Conservation (phyloP, 2,888 invertebrate species). For the Plagodis dolabraria region DNA sequence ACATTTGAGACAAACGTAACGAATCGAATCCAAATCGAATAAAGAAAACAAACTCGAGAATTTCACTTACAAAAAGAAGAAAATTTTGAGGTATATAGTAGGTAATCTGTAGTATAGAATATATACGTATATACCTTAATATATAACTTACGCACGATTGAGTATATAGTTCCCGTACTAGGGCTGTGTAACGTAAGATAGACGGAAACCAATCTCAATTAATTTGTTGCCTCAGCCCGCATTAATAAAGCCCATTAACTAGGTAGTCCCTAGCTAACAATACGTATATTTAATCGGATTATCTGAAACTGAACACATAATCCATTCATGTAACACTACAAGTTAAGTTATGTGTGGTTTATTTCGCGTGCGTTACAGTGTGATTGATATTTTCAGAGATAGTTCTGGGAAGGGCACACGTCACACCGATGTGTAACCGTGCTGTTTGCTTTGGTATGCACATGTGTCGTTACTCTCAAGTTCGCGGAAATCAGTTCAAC, state of each 20-base stretch:
- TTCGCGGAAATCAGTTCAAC: conserved; percentile 10
- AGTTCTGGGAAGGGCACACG: conserved; percentile 22
- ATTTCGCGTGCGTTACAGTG: conserved; percentile 28
- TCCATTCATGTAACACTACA: conserved; percentile 35
- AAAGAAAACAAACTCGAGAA: background rate
- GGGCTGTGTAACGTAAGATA: conserved; percentile 10
- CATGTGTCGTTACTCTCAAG: background rate
- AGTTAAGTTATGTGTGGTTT: conserved; percentile 42
- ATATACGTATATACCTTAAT: too few relatives aligned
- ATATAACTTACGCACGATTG: background rate
- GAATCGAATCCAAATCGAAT: conserved; percentile 5
- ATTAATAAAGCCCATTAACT: conserved; percentile 12
- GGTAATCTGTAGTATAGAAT: background rate
- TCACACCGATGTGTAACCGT: conserved; percentile 31
- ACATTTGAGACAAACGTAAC: conserved; percentile 4
- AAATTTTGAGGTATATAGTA: background rate
- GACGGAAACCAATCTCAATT: conserved; percentile 19
- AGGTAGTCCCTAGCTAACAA: background rate
- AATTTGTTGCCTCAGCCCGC: conserved; percentile 21
- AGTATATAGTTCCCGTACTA: background rate
- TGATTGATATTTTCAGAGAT: conserved; percentile 22
- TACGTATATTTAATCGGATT: conserved; percentile 29
- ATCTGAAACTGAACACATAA: conserved; percentile 28
- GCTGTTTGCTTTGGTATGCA: conserved; percentile 1
- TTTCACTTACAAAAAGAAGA: background rate